Evolutionary conservation across 2,888 invertebrate species (phyloP), one percentile per base, ranked within the genome.

Genomic region (Sabatieria punctata): DNA sequence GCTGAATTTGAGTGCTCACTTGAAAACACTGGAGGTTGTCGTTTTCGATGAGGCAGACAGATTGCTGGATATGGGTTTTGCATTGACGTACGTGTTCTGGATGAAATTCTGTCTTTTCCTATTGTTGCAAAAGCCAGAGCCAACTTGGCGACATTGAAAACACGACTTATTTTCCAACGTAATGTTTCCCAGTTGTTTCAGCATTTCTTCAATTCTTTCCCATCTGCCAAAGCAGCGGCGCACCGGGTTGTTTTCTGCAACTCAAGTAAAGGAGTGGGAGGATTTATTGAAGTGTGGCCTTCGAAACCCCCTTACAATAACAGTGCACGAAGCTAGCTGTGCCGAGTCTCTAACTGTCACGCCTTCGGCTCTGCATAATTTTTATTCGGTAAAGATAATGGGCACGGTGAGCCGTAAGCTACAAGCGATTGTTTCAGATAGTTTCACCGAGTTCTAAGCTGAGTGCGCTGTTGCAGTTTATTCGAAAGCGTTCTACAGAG

Each of bases 161-260:
- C n/a, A n/a, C n/a, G n/a, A n/a, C n/a, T n/a, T n/a, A n/a, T n/a
- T n/a, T n/a, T n/a, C n/a, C n/a, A n/a, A n/a, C n/a, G n/a, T n/a
- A n/a, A n/a, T n/a, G n/a, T n/a, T n/a, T n/a, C n/a, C n/a, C n/a
- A n/a, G n/a, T n/a, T 44, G 36, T 38, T 53, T 37, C 45, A 71
- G 82, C 1, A 70, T 95, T 18, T 82, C 85, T 55, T 80, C 80
- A 18, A 93, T 99, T 56, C 73, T 97, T 3, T 79, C 80, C 54
- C 84, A 82, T 67, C 68, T 97, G 35, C 97, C 97, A 0, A 78
- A 88, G 30, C 86, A 89, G 62, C 74, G 97, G 26, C 75, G 93
- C 55, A 97, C 97, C 0, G 91, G 93, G 0, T 73, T 97, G n/a
- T 99, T 97, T 71, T 95, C 95, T 1, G 97, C 97, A 1, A 97